Conservation (phyloP, 2,113 vertebrate species). For the Anoplopoma fimbria region DNA sequence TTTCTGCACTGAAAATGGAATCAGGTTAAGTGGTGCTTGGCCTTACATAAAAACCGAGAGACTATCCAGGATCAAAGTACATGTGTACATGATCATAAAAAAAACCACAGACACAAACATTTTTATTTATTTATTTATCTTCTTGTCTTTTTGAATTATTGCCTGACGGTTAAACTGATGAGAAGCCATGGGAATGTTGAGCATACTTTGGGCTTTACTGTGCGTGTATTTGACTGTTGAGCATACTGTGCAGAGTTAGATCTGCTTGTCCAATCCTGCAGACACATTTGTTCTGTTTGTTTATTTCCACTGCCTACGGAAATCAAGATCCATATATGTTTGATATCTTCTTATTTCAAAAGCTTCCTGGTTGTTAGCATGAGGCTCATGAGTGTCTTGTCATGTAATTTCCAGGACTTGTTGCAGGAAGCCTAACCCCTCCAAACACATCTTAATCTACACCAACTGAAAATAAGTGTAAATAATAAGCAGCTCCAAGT, state of each 20-base stretch:
- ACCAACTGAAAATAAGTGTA: not conserved
- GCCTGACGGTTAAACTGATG: no score
- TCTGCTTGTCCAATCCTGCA: not conserved
- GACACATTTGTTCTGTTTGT: conserved; percentile 10
- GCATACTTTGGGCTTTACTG: conserved; percentile 4
- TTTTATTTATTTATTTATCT: no score
- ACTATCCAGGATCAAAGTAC: conserved; percentile 9
- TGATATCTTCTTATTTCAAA: conserved; percentile 24
- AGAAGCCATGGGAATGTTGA: no score
- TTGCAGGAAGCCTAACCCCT: not conserved
- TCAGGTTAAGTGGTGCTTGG: conserved; percentile 48
- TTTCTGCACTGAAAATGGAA: conserved; percentile 36
- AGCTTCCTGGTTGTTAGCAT: not conserved
- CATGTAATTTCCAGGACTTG: no score
- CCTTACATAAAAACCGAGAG: not conserved
- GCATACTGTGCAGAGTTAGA: not conserved
- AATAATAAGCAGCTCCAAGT: not conserved
- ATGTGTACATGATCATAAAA: no score
- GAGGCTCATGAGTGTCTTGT: conserved; percentile 12
- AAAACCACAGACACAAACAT: no score
- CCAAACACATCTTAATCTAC: not conserved
- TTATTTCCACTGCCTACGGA: not conserved
- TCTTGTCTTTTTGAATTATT: no score
- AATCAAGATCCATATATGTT: not conserved
- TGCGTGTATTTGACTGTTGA: not conserved